Percentiles rank a stretch among this genome's conserved stretches.
phyloP scores from a whole-genome alignment of 2,113 vertebrate genomes.

The Nerophis lumbriciformis region DNA sequence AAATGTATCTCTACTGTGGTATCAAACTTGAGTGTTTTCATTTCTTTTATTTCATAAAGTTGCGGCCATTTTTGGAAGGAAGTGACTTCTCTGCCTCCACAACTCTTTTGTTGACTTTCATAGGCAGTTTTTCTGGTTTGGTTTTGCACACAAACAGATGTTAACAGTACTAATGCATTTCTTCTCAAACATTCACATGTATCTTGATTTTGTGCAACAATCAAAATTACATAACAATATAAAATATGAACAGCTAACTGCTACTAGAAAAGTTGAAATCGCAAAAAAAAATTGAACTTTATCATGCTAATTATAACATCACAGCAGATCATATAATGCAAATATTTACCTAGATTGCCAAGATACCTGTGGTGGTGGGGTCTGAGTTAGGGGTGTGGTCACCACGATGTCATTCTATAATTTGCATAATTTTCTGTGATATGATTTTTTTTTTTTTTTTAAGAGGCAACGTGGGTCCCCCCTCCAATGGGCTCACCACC shows the following conservation, averaged over 20 bases:
- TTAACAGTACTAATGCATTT: neutral
- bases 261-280: too few species aligned
- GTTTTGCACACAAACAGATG: neutral
- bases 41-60: slow-evolving; percentile 27
- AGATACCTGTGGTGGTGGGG: too few species aligned
- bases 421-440: too few species aligned
- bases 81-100: slow-evolving; percentile 9
- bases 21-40: neutral
- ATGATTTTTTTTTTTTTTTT: too few species aligned
- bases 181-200: neutral
- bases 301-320: too few species aligned
- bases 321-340: too few species aligned
- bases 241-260: neutral
- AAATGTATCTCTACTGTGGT: neutral
- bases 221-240: neutral
- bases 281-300: too few species aligned
- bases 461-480: too few species aligned
- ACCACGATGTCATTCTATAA: too few species aligned
- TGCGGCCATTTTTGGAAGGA: slow-evolving; percentile 26
- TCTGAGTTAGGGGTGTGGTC: too few species aligned
- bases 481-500: too few species aligned
- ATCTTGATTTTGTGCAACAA: neutral
- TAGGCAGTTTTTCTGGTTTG: neutral
- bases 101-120: slow-evolving; percentile 7
- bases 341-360: too few species aligned